Base-by-base conservation (phyloP, 2,888 invertebrate genomes). In the Tachina fera region DNA sequence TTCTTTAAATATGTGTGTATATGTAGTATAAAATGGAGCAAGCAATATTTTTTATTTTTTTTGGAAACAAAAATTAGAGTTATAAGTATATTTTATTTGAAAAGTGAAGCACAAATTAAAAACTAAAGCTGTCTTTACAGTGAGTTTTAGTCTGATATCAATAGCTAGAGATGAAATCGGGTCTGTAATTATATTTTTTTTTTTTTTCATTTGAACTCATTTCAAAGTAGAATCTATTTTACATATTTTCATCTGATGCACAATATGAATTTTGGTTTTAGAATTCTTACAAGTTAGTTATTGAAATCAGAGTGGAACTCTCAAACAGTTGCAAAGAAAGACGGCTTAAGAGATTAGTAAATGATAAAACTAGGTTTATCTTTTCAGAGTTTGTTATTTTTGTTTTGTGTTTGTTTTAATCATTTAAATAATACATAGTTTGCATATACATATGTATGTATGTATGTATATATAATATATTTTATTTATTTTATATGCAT, bases 341-440 rank as follows among this genome's bases (percentile, higher is more conserved):
- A 76, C 61, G 75, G 71, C 78, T 74, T 78, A 85, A 70, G 51
- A 78, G 76, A 83, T 83, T 86, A 83, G 83, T 86, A 80, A 67
- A 60, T 82, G 78, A 83, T 77, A 83, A 76, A 82, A 71, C 65
- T 84, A 72, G 63, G 58, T 72, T 68, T 58, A 63, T 61, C 19
- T 53, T 63, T 61, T 41, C 63, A 41, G 51, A 47, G 74, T n/a
- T 77, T 74, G 53, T 77, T 75, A 45, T 47, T 47, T 45, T 56
- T 75, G 13, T 47, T 47, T 45, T 75, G 13, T 47, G 39, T 45
- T 56, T 75, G 13, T 61, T 82, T 76, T 70, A 56, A 72, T 61
- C 61, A 75, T 74, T 85, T 77, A 78, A 83, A 75, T 86, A 86
- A 86, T 86, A 86, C 79, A 86, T 85, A 75, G 71, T 82, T 82